Conservation (phyloP, 2,888 invertebrate genomes). For the Nyleta sp. region DNA sequence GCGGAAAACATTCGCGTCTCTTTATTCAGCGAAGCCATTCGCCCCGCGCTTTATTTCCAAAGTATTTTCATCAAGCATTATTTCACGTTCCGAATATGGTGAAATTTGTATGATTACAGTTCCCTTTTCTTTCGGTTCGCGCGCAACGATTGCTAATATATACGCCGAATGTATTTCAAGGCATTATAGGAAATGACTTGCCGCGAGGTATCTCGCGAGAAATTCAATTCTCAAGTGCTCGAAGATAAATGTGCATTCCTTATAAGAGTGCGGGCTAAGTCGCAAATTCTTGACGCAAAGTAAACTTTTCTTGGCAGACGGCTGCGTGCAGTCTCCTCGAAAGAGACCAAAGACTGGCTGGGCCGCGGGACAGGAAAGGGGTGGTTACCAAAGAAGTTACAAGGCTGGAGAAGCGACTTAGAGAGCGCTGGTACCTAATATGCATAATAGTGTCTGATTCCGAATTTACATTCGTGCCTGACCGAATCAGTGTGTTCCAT, state of each 20-base stretch:
- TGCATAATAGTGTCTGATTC: constrained; percentile 76
- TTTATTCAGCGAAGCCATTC: constrained; percentile 3
- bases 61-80: constrained; percentile 31
- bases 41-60: constrained; percentile 9
- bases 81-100: constrained; percentile 22
- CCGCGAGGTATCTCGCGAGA: constrained; percentile 42
- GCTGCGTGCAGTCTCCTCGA: constrained; percentile 39
- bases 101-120: constrained; percentile 39
- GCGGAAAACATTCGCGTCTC: constrained; percentile 10
- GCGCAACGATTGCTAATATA: constrained; percentile 35
- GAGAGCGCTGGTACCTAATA: constrained; percentile 70
- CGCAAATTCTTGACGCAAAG: constrained; percentile 75
- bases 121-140: constrained; percentile 8
- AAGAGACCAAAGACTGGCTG: constrained; percentile 41
- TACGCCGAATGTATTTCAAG: constrained; percentile 39
- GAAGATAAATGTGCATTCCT: constrained; percentile 76
- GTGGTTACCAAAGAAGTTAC: constrained; percentile 72
- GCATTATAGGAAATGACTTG: constrained; percentile 50
- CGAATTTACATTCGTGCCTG: constrained; percentile 74
- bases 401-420: constrained; percentile 64
- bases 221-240: constrained; percentile 50
- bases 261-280: constrained; percentile 75
- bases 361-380: constrained; percentile 60
- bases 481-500: constrained; percentile 62
- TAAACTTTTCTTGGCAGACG: constrained; percentile 70